Evolutionary conservation across 2,888 invertebrate genomes (phyloP).

Genomic region (Nipponacmea schrenckii): DNA sequence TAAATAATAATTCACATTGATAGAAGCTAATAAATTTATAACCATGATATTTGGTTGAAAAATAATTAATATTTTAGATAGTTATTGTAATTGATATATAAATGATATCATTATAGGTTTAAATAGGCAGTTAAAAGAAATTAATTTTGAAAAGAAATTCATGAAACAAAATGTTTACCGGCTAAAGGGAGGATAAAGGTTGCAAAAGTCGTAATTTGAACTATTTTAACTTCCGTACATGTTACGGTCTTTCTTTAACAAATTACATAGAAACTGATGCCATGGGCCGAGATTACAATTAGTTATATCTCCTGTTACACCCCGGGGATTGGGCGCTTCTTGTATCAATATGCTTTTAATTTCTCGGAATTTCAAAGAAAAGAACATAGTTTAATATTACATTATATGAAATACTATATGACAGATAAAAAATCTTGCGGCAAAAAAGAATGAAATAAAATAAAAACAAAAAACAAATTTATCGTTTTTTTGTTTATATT

Average conservation of each 20-base stretch:
- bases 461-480: no score
- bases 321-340: not conserved
- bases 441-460: no score
- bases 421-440: no score
- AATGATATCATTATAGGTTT: no score
- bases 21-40: no score
- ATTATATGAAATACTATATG: not conserved
- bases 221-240: not conserved
- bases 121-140: no score
- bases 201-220: not conserved
- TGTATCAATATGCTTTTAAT: not conserved
- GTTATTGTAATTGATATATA: no score
- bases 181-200: conserved; percentile 2
- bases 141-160: not conserved
- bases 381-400: not conserved
- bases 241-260: not conserved
- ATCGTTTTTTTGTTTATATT: no score
- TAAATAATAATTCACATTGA: no score
- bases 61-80: no score
- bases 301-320: not conserved
- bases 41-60: no score
- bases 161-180: not conserved
- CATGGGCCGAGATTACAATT: not conserved
- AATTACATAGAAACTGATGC: not conserved
- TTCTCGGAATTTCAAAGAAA: not conserved